phyloP scores from a whole-genome alignment of 2,797 vertebrate genomes.

The Manis crassicaudata region DNA sequence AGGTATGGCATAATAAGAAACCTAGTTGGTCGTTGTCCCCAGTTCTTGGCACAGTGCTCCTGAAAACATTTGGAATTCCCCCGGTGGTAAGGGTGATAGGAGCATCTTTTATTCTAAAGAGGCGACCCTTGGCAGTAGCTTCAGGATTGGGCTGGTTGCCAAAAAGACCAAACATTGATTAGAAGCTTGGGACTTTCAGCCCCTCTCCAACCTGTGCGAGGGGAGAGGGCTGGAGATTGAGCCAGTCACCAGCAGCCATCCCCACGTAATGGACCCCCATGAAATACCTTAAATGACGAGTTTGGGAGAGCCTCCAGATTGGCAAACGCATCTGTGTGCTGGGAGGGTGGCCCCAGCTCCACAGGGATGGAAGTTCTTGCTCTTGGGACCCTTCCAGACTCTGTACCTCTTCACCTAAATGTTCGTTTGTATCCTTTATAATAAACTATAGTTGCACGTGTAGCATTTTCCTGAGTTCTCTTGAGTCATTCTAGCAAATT shows the following conservation, averaged over 20 bases:
- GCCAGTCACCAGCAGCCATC: too few species aligned
- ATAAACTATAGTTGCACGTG: not conserved
- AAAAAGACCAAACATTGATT: not conserved
- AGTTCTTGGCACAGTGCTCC: not conserved
- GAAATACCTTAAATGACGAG: not conserved
- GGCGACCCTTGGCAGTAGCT: not conserved
- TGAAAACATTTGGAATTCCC: not conserved
- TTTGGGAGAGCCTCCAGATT: not conserved
- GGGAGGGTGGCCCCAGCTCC: not conserved
- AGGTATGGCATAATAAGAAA: not conserved
- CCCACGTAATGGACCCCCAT: not conserved
- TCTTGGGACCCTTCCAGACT: not conserved
- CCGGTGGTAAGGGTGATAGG: too few species aligned
- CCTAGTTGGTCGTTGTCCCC: not conserved
- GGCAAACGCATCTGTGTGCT: not conserved
- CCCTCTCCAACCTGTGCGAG: not conserved
- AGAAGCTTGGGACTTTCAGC: not conserved
- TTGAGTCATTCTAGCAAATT: not conserved
- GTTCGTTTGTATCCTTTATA: not conserved
- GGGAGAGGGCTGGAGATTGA: not conserved
- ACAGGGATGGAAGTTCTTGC: not conserved
- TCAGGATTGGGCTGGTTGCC: not conserved
- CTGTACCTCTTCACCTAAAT: not conserved
- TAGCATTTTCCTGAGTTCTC: not conserved
- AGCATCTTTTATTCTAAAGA: not conserved